Conservation (phyloP, 2,113 vertebrate species). For the Mormyrus iriodes region DNA sequence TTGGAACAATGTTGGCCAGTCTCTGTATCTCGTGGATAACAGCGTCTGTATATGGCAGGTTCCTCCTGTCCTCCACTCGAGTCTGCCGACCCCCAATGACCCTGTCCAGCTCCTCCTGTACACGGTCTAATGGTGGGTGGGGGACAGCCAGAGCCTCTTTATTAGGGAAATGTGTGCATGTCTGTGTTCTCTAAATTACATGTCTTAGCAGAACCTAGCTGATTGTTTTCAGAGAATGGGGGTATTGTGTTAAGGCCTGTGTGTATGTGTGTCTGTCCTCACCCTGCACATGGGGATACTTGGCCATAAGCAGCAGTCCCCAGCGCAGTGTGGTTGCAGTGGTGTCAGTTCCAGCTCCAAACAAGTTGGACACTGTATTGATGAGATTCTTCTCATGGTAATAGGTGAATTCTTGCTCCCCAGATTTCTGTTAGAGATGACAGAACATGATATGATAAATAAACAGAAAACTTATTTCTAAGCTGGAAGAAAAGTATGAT, state of each 20-base stretch:
- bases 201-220: not conserved
- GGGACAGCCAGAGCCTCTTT: not conserved
- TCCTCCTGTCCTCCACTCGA: conserved; percentile 45
- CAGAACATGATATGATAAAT: not conserved
- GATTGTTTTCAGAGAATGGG: not conserved
- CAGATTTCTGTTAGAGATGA: not conserved
- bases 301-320: conserved; percentile 51
- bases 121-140: conserved; percentile 36
- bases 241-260: not conserved
- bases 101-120: conserved; percentile 54
- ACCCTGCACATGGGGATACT: conserved; percentile 60
- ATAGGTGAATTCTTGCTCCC: not conserved
- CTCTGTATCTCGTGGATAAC: conserved; percentile 62
- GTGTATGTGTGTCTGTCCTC: not conserved
- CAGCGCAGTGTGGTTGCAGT: conserved; percentile 48
- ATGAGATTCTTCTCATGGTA: conserved; percentile 43
- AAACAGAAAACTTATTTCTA: not conserved
- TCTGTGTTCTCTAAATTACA: not conserved
- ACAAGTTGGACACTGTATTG: conserved; percentile 39
- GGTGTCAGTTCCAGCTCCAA: conserved; percentile 50
- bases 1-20: conserved; percentile 33
- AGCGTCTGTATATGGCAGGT: conserved; percentile 52
- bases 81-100: conserved; percentile 47
- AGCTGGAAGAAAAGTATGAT: not conserved
- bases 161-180: too few relatives aligned